Percentiles rank a stretch among this genome's conserved stretches.
Evolutionary conservation across 1,140 invertebrate genomes (phyloP).

Genomic region (Drosophila tsacasi): DNA sequence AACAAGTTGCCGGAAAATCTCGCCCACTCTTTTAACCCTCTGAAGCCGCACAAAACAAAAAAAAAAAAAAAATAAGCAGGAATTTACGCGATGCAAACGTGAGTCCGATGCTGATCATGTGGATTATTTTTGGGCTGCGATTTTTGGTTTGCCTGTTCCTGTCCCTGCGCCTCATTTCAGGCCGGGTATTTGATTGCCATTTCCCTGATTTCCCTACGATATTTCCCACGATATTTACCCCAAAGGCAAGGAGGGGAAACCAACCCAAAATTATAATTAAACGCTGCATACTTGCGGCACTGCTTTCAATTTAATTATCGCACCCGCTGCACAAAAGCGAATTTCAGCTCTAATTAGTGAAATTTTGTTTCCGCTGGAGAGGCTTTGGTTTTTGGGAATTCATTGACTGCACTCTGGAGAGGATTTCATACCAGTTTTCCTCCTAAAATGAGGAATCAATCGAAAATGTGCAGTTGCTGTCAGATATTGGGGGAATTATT

Average conservation of each 20-base stretch:
- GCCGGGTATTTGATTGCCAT: slow-evolving; percentile 19
- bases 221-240: slow-evolving; percentile 5
- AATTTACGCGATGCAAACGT: slow-evolving; percentile 36
- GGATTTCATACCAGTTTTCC: slow-evolving; percentile 17
- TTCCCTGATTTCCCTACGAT: slow-evolving; percentile 24
- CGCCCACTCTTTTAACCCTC: slow-evolving; percentile 21
- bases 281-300: slow-evolving; percentile 69
- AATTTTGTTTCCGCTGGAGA: slow-evolving; percentile 39
- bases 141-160: slow-evolving; percentile 9
- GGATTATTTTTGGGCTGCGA: slow-evolving; percentile 28
- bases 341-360: slow-evolving; percentile 77
- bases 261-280: slow-evolving; percentile 65
- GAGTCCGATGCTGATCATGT: slow-evolving; percentile 38
- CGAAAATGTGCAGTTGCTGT: slow-evolving; percentile 26
- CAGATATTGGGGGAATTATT: slow-evolving; percentile 13
- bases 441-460: slow-evolving; percentile 25
- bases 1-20: slow-evolving; percentile 50
- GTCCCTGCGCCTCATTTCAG: slow-evolving; percentile 18
- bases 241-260: not conserved
- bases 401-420: slow-evolving; percentile 41
- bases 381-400: slow-evolving; percentile 28
- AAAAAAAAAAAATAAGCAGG: slow-evolving; percentile 10
- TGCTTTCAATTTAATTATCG: slow-evolving; percentile 74
- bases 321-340: slow-evolving; percentile 58
- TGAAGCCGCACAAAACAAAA: not conserved